Evolutionary conservation across 2,113 vertebrate species (phyloP), one percentile per base, ranked within the genome.

Genomic region (Elgaria multicarinata): DNA sequence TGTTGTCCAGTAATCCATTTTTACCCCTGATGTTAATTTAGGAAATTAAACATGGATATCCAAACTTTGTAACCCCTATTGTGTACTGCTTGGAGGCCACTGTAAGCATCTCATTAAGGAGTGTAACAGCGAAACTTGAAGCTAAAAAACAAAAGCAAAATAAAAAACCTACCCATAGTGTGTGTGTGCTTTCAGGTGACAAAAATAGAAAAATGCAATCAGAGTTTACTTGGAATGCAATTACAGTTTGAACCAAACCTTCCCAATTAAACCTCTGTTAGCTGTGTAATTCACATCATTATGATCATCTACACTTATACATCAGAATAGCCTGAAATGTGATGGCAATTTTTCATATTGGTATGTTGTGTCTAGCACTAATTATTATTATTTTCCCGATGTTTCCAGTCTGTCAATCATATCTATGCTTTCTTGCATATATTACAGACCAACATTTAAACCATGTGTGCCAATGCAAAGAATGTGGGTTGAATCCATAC

Each of bases 181-280:
- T n/a, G 12, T 12, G 4, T n/a, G 39, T 75, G n/a, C 31, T 82
- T 75, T 46, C 18, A 64, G 42, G n/a, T 74, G 36, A 62, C 42
- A 42, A 71, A 80, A 87, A 18, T 5, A 50, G 53, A 64, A 86
- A 78, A 46, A 22, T 69, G 64, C n/a, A 69, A n/a, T 66, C 18
- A 36, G 75, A 53, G 42, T 79, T 87, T 53, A 20, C n/a, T 44
- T 86, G 46, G 46, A 50, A 50, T 50, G 55, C 46, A 79, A 74
- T 83, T 83, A 74, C 44, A 42, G 10, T 46, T 62, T 88, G 78
- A 46, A 75, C 39, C 79, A 89, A 64, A 13, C 44, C 62, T 87
- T 69, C 44, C 16, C 62, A 79, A 76, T 87, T 62, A 33, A 89
- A 89, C 22, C 13, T 53, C 86, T 87, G 20, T 83, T 64, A 83